Base-by-base conservation (phyloP, 2,797 vertebrate species). In the Tapera naevia region DNA sequence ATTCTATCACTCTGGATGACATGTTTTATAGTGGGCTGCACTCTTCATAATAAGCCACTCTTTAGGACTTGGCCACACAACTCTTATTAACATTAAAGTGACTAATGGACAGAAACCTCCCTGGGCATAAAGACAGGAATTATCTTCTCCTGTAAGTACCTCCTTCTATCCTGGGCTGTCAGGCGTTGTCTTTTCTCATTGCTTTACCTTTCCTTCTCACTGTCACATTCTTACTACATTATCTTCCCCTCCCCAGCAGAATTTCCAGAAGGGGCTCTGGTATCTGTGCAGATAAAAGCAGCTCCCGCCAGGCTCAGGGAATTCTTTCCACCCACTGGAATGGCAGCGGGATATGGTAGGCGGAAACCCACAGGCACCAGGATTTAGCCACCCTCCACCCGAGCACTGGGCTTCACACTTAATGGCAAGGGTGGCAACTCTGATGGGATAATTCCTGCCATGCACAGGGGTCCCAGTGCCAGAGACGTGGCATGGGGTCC, bases 121-220 rank as follows among this genome's bases (percentile, higher is more conserved):
- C 78, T n/a, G 51, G 88, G 81, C 85, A 86, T 61, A 80, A 91
- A 86, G 90, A 91, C 22, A 91, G 92, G 88, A 91, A 93, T 93
- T 91, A 89, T 93, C 85, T 94, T 56, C 64, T 76, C 74, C 69
- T 53, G 6, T 37, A 84, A 87, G 81, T 66, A 81, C 66, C 66
- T 61, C 79, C 78, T 84, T 84, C 85, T 86, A 91, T 53, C 61
- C 65, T 1, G 0, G 61, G 57, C 70, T 89, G 81, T 80, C 94
- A 91, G 78, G n/a, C 28, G 1, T 86, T 43, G 73, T 93, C 91
- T 89, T 32, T 72, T 39, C 78, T 73, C 70, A 73, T 73, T 45
- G 85, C 89, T 78, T 73, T 72, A 80, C 92, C 83, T 88, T 94
- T 81, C 86, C 61, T 56, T 81, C 89, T 88, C 51, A 15, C 89